Conservation (phyloP, 1,140 invertebrate genomes). For the Andricus grossulariae region DNA sequence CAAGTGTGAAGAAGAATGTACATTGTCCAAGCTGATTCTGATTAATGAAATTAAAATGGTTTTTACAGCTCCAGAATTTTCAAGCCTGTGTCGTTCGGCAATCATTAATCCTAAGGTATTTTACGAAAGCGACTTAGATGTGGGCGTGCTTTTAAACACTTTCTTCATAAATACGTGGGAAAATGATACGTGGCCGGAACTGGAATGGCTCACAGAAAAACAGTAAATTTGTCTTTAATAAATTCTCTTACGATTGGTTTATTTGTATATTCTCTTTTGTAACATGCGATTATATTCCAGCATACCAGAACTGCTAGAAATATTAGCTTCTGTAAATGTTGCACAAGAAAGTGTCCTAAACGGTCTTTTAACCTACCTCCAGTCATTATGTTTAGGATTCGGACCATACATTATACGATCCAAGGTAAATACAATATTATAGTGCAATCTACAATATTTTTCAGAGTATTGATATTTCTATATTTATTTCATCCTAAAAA, state of each 20-base stretch:
- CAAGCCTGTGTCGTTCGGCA: conserved; percentile 69
- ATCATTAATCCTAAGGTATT: conserved; percentile 78
- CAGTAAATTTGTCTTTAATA: conserved; percentile 73
- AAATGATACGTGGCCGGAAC: conserved; percentile 74
- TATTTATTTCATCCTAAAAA: conserved; percentile 10
- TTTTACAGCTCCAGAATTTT: conserved; percentile 73
- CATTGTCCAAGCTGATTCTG: not conserved
- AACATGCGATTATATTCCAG: conserved; percentile 64
- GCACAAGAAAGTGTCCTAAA: conserved; percentile 65
- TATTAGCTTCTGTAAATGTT: conserved; percentile 62
- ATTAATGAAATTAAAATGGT: conserved; percentile 44
- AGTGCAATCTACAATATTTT: not conserved
- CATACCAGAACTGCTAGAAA: conserved; percentile 66
- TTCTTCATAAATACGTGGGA: conserved; percentile 75
- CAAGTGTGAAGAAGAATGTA: not conserved
- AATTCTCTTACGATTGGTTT: conserved; percentile 34
- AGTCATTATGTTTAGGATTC: conserved; percentile 67
- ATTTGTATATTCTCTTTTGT: conserved; percentile 34
- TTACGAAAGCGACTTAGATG: conserved; percentile 71
- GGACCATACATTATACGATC: conserved; percentile 61
- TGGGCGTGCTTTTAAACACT: conserved; percentile 75
- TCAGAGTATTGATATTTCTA: not conserved
- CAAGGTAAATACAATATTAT: conserved; percentile 54
- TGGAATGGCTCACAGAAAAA: conserved; percentile 77
- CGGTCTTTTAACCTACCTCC: conserved; percentile 63